Conservation (phyloP, 2,113 vertebrate species). For the Chamaetylas fuelleborni region DNA sequence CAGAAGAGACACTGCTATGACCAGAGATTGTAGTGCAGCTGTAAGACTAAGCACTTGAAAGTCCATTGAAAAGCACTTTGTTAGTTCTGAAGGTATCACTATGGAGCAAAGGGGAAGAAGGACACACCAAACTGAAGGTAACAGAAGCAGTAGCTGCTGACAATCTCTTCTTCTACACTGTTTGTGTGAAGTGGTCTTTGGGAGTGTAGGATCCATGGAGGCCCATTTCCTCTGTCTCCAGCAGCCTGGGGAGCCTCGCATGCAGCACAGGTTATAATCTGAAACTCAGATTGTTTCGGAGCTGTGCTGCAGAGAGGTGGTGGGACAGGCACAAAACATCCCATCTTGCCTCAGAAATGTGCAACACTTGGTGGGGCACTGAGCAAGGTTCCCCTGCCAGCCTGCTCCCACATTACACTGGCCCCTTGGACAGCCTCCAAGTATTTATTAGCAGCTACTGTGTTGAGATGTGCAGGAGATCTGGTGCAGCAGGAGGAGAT, state of each 20-base stretch:
- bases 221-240: background rate
- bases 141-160: background rate
- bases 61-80: background rate
- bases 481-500: background rate
- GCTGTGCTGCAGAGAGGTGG: fast-evolving
- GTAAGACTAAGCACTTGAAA: background rate
- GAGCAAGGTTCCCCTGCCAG: background rate
- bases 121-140: background rate
- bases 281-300: background rate
- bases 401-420: background rate
- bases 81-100: background rate
- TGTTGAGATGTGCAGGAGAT: background rate
- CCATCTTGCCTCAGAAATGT: background rate
- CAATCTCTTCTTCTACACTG: background rate
- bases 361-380: background rate
- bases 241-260: background rate
- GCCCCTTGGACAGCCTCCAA: background rate
- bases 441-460: background rate
- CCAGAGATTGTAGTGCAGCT: background rate
- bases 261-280: background rate
- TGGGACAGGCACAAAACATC: background rate
- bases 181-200: background rate
- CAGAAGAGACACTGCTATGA: background rate
- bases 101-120: background rate
- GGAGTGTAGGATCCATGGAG: background rate